Conservation (phyloP, 64 coral and sea anemone genomes). For the Actinia equina region DNA sequence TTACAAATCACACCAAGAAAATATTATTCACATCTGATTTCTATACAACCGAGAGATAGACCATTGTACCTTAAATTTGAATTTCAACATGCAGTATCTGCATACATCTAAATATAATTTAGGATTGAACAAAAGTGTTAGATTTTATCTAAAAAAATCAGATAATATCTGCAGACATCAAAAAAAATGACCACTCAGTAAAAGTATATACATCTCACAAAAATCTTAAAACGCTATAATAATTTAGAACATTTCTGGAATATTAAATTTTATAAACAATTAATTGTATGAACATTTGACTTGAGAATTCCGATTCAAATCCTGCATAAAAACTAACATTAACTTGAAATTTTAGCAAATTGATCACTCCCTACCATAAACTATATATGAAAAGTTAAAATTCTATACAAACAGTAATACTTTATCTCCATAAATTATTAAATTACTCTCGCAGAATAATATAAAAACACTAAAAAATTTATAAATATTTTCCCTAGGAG, state of each 20-base stretch:
- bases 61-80: background rate
- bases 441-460: background rate
- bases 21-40: too few relatives aligned
- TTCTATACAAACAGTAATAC: background rate
- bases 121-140: background rate
- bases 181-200: background rate
- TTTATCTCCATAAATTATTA: background rate
- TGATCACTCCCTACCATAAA: background rate
- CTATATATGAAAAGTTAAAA: background rate
- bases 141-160: conserved; percentile 1
- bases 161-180: background rate
- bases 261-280: background rate
- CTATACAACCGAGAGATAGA: too few relatives aligned
- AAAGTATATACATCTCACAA: background rate
- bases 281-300: background rate
- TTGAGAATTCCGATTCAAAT: background rate
- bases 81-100: background rate
- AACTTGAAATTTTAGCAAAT: background rate
- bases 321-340: background rate
- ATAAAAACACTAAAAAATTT: background rate
- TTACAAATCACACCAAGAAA: too few relatives aligned
- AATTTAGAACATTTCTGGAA: background rate
- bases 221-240: background rate
- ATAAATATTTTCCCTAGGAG: background rate
- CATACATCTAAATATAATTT: background rate